Conservation (phyloP, 1,140 invertebrate genomes). For the Drosophila oshimai region DNA sequence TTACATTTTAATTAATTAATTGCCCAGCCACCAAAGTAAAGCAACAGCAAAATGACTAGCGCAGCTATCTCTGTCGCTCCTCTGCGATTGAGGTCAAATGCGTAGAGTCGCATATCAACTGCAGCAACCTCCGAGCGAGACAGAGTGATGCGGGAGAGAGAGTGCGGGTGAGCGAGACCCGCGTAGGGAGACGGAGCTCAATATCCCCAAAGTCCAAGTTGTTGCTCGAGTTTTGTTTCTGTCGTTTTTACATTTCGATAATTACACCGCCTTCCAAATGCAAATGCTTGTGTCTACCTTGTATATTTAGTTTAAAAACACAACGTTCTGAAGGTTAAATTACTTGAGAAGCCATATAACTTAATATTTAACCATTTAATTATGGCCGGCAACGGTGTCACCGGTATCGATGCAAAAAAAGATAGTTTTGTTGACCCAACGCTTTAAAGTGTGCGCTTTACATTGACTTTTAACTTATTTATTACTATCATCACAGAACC, state of each 20-base stretch:
- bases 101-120: slow-evolving; percentile 32
- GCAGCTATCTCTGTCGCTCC: slow-evolving; percentile 8
- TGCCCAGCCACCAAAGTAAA: slow-evolving; percentile 19
- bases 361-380: slow-evolving; percentile 39
- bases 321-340: slow-evolving; percentile 24
- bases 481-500: too few species aligned
- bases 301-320: slow-evolving; percentile 14
- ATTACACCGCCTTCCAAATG: slow-evolving; percentile 8
- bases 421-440: slow-evolving; percentile 3
- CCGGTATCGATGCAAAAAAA: neutral
- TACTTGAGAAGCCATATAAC: slow-evolving; percentile 6
- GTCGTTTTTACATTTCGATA: slow-evolving; percentile 6
- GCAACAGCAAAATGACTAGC: slow-evolving; percentile 1
- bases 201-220: slow-evolving; percentile 14
- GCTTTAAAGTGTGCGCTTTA: neutral
- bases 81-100: slow-evolving; percentile 41
- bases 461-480: too few species aligned
- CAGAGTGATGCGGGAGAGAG: neutral
- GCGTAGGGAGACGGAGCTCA: slow-evolving; percentile 22
- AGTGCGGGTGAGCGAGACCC: neutral
- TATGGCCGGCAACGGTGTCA: slow-evolving; percentile 9
- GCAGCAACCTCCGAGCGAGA: slow-evolving; percentile 1
- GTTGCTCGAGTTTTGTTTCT: slow-evolving; percentile 19
- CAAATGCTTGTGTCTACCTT: neutral
- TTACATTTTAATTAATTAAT: slow-evolving; percentile 49